These are phyloP conservation scores for Altica lythri DNA, from an alignment of 2,888 invertebrate species.

Conservation along the genomic window DNA sequence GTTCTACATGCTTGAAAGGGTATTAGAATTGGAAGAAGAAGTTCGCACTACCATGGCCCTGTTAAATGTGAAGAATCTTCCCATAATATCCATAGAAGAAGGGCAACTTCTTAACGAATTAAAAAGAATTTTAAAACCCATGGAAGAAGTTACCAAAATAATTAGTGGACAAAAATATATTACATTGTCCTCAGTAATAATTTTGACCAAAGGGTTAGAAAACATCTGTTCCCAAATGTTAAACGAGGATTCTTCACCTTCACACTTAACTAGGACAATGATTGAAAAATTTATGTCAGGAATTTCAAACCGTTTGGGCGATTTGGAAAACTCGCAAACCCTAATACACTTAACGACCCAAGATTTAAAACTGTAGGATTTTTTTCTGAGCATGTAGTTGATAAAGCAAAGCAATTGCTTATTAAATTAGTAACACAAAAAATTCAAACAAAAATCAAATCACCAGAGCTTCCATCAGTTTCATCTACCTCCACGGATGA, in stretches of 20 bases:
- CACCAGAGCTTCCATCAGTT: no score
- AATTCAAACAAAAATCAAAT: background rate
- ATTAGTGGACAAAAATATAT: conserved; percentile 35
- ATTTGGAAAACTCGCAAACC: conserved; percentile 15
- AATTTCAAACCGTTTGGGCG: conserved; percentile 13
- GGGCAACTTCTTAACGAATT: conserved; percentile 33
- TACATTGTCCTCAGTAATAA: conserved; percentile 35
- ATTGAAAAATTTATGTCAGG: conserved; percentile 11
- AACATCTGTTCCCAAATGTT: no score
- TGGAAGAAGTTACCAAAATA: conserved; percentile 36
- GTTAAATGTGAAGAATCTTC: no score
- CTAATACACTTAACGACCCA: conserved; percentile 14
- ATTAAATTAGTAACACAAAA: background rate
- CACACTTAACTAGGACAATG: no score
- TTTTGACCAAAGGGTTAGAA: conserved; percentile 35
- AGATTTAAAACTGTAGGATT: conserved; percentile 23
- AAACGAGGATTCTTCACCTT: no score
- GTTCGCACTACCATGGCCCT: no score
- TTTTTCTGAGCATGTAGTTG: conserved; percentile 9
- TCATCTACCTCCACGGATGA: background rate
- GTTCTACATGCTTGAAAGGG: no score
- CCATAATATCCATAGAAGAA: no score
- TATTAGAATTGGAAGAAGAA: no score
- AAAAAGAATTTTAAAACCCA: conserved; percentile 35
- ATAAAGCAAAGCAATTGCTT: conserved; percentile 7